Conservation (phyloP, 2,888 invertebrate species). For the Eubasilissa splendida region DNA sequence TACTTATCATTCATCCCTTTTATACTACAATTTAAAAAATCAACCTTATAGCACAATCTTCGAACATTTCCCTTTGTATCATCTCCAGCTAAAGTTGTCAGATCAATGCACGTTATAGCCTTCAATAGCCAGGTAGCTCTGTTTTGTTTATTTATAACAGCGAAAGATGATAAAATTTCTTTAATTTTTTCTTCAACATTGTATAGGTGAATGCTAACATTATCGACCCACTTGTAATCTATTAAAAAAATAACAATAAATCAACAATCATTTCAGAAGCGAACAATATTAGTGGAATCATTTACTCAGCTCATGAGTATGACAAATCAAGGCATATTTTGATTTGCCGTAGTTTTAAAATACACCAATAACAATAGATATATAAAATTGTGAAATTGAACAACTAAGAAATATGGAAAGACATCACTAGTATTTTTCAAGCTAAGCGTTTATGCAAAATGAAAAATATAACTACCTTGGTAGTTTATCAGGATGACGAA, state of each 20-base stretch:
- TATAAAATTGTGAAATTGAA: too few relatives aligned
- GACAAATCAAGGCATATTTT: too few relatives aligned
- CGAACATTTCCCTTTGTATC: constrained; percentile 85
- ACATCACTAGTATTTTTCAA: too few relatives aligned
- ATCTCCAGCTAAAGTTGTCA: constrained; percentile 92
- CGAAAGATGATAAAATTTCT: constrained; percentile 66
- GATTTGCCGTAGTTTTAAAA: too few relatives aligned
- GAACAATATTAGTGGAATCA: background rate
- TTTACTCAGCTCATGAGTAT: too few relatives aligned
- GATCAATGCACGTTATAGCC: constrained; percentile 89
- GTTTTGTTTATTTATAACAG: constrained; percentile 68
- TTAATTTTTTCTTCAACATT: constrained; percentile 73
- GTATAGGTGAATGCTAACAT: constrained; percentile 72
- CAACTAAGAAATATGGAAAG: too few relatives aligned
- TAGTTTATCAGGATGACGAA: too few relatives aligned
- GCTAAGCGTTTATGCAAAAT: too few relatives aligned
- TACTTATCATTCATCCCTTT: too few relatives aligned
- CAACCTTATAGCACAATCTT: constrained; percentile 86
- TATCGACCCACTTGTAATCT: constrained; percentile 70
- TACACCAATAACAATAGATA: too few relatives aligned
- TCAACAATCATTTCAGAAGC: background rate
- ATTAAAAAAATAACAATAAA: constrained; percentile 15
- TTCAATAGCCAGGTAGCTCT: constrained; percentile 85
- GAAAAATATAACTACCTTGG: too few relatives aligned
- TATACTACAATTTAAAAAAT: background rate